These are phyloP conservation scores for Scortum barcoo DNA, from an alignment of 2,113 vertebrate species.

Conservation along the genomic window DNA sequence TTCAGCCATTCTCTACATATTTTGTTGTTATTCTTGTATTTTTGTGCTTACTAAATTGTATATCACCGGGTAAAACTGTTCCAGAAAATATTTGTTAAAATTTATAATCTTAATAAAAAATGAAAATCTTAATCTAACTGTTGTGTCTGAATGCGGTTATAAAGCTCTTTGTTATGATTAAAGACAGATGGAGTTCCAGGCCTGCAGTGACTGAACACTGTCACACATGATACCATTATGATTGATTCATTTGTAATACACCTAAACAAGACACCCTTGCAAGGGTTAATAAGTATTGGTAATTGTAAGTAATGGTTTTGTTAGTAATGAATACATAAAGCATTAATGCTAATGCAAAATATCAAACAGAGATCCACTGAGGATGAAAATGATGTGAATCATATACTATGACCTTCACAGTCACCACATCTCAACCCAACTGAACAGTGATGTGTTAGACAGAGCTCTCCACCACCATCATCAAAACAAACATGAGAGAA, in stretches of 20 bases:
- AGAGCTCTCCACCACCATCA: too few relatives aligned
- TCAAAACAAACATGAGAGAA: too few relatives aligned
- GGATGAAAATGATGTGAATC: too few relatives aligned
- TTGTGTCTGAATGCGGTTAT: conserved; percentile 31
- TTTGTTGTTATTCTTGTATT: conserved; percentile 90
- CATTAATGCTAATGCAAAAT: too few relatives aligned
- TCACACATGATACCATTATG: not conserved
- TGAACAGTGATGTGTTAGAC: too few relatives aligned
- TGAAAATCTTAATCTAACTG: conserved; percentile 56
- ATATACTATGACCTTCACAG: too few relatives aligned
- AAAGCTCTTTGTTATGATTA: not conserved
- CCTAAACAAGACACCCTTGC: not conserved
- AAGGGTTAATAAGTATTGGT: not conserved
- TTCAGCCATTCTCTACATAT: conserved; percentile 86
- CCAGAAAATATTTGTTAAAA: conserved; percentile 92
- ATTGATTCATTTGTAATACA: not conserved
- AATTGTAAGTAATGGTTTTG: not conserved
- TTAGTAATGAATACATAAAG: not conserved
- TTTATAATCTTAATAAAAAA: conserved; percentile 96
- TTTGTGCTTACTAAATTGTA: conserved; percentile 93
- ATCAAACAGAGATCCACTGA: too few relatives aligned
- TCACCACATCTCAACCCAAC: too few relatives aligned
- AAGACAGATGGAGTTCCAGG: not conserved
- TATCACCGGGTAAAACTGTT: conserved; percentile 96
- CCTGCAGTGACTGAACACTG: not conserved